Percentiles rank a stretch among this genome's conserved stretches.
These are phyloP conservation scores for Nettapus auritus DNA, from an alignment of 2,113 vertebrate genomes.

Conservation along the genomic window DNA sequence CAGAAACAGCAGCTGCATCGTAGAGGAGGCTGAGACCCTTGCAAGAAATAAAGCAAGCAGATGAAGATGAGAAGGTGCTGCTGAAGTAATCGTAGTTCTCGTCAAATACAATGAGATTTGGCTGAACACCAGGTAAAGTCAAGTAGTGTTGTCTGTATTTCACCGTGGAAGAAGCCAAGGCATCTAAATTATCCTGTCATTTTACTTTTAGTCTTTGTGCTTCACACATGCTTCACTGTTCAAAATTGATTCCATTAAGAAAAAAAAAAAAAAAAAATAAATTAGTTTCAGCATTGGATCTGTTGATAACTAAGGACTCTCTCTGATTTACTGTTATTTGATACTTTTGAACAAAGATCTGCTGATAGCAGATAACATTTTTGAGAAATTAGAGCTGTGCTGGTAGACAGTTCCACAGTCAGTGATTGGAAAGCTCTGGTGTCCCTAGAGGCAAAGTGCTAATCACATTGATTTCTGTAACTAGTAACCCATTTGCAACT, in stretches of 20 bases:
- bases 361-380: not conserved
- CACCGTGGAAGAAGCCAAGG: not conserved
- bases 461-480: not conserved
- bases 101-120: not conserved
- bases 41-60: not conserved
- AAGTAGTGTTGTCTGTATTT: not conserved
- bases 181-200: not conserved
- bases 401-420: not conserved
- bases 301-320: not conserved
- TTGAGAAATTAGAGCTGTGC: not conserved
- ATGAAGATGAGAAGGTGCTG: not conserved
- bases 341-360: not conserved
- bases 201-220: not conserved
- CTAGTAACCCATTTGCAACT: not conserved
- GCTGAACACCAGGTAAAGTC: not conserved
- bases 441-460: not conserved
- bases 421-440: not conserved
- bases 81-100: not conserved
- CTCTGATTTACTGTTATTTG: not conserved
- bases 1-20: not conserved
- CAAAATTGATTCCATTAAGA: not conserved
- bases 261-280: not conserved
- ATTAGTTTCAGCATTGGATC: not conserved
- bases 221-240: not conserved
- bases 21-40: not conserved